phyloP scores from a whole-genome alignment of 2,888 invertebrate species.

The Orchesella flavescens region DNA sequence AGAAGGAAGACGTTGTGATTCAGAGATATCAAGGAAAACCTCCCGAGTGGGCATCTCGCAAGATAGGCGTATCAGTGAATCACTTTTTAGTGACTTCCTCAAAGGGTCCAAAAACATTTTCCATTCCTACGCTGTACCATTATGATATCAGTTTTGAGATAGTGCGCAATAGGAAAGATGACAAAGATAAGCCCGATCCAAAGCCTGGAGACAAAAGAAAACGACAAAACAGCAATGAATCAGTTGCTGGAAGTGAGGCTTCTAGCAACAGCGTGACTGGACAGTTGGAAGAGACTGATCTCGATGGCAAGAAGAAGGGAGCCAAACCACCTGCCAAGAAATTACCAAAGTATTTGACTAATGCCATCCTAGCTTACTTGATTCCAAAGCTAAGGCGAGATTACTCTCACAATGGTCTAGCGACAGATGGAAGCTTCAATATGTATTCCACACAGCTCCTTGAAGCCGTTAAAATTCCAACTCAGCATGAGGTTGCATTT shows the following conservation, averaged over 20 bases:
- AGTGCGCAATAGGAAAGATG: neutral
- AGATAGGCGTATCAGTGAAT: constrained; percentile 38
- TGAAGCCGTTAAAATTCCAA: neutral
- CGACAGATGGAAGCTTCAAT: constrained; percentile 31
- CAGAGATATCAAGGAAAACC: constrained; percentile 9
- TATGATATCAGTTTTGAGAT: constrained; percentile 45
- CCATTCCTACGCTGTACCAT: constrained; percentile 34
- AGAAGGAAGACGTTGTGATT: constrained; percentile 31
- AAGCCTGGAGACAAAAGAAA: neutral
- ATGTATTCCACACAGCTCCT: constrained; percentile 42
- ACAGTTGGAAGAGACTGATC: neutral
- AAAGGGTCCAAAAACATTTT: neutral
- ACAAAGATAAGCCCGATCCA: neutral
- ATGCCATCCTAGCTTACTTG: constrained; percentile 23
- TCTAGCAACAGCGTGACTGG: neutral
- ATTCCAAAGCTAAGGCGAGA: constrained; percentile 4
- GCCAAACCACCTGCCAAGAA: constrained; percentile 3
- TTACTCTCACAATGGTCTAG: constrained; percentile 8
- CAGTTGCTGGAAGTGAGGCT: too few species aligned
- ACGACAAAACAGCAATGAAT: neutral
- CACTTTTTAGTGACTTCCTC: constrained; percentile 22
- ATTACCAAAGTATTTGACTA: constrained; percentile 44
- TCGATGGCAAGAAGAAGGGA: neutral
- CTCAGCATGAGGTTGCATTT: neutral
- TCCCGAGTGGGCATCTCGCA: neutral